phyloP scores from a whole-genome alignment of 2,888 invertebrate species.

The Volucella inflata region DNA sequence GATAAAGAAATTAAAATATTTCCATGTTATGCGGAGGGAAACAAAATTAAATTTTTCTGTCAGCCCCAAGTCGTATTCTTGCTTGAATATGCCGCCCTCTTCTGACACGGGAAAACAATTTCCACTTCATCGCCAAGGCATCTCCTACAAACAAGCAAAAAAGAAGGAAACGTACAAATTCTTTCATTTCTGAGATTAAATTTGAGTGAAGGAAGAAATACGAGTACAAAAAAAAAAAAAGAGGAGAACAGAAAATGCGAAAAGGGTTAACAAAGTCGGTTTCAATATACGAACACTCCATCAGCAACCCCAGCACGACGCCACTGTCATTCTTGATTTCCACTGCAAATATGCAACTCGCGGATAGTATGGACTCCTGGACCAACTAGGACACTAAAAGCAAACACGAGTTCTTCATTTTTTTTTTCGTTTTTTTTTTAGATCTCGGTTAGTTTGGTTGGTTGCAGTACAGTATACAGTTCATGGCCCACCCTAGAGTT shows the following conservation, averaged over 20 bases:
- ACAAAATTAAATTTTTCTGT: conserved; percentile 66
- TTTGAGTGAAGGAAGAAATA: conserved; percentile 24
- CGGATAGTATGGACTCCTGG: conserved; percentile 13
- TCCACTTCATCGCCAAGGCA: conserved; percentile 55
- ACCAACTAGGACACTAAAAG: neutral
- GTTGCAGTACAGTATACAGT: too few relatives aligned
- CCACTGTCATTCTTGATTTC: conserved; percentile 20
- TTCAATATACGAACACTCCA: neutral
- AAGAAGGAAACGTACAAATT: conserved; percentile 35
- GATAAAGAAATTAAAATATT: conserved; percentile 62
- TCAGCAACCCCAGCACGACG: neutral
- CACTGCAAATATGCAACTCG: conserved; percentile 42
- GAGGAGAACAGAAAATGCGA: neutral
- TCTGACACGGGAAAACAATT: conserved; percentile 63
- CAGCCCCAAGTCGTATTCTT: conserved; percentile 46
- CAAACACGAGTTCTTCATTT: conserved; percentile 14
- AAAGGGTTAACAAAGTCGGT: conserved; percentile 43
- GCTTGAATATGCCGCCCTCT: conserved; percentile 34
- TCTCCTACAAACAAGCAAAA: conserved; percentile 4
- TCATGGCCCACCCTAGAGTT: neutral
- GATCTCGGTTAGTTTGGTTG: too few relatives aligned
- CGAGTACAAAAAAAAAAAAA: too few relatives aligned
- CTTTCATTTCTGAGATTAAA: conserved; percentile 50
- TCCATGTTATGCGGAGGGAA: conserved; percentile 22
- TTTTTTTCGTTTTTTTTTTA: neutral